A percentile compares a stretch with the other conserved stretches of the same genome.
These are phyloP conservation scores for Enteromius radiatus DNA, from an alignment of 2,797 vertebrate genomes.

Conservation along the genomic window DNA sequence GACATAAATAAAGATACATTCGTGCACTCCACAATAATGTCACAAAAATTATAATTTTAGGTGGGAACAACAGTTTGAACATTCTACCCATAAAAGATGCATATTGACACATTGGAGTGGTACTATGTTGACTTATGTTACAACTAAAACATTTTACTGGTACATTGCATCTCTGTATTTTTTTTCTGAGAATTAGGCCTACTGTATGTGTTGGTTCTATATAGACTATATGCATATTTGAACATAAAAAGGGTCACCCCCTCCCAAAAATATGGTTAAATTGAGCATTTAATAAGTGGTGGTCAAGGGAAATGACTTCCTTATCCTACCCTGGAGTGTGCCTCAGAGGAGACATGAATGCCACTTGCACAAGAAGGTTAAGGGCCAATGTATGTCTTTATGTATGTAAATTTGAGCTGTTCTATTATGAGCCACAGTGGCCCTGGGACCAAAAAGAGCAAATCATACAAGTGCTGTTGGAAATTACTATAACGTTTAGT, in stretches of 20 bases:
- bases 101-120: background rate
- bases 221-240: background rate
- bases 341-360: constrained; percentile 20
- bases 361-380: constrained; percentile 58
- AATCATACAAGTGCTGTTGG: constrained; percentile 41
- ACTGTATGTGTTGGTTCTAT: background rate
- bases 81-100: background rate
- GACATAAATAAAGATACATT: background rate
- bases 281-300: constrained; percentile 15
- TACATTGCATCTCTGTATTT: background rate
- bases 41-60: background rate
- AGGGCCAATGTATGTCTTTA: constrained; percentile 38
- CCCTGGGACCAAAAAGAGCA: constrained; percentile 51
- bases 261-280: constrained; percentile 19
- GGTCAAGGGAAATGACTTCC: constrained; percentile 41
- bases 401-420: constrained; percentile 27
- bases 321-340: constrained; percentile 13
- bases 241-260: constrained; percentile 13
- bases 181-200: background rate
- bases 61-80: background rate
- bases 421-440: constrained; percentile 24
- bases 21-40: background rate
- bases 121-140: background rate
- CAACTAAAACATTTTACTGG: background rate
- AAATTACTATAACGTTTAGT: constrained; percentile 33